Conservation (phyloP, 2,113 vertebrate genomes). For the Rhodinocichla rosea region DNA sequence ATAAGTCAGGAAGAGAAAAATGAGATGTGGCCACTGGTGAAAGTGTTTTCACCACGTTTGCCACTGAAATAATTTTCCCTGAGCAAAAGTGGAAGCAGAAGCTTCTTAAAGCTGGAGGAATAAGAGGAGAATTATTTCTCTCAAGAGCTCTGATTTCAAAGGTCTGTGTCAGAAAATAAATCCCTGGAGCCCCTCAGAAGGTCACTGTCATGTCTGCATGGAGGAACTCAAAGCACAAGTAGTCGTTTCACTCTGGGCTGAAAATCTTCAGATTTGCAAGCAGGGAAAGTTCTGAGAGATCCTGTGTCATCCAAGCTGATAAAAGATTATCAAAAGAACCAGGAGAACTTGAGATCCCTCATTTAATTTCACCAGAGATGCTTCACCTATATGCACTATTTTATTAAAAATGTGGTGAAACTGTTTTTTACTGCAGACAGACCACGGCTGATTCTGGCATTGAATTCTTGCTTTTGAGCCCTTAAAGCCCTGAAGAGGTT, state of each 20-base stretch:
- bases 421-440: not conserved
- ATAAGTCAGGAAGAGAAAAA: not conserved
- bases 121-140: not conserved
- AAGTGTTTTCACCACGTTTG: not conserved
- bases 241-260: not conserved
- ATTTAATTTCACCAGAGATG: constrained; percentile 13
- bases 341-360: constrained; percentile 21
- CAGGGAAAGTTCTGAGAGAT: constrained; percentile 31
- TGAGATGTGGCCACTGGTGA: accelerated
- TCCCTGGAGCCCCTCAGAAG: not conserved
- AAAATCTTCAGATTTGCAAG: constrained; percentile 23
- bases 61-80: not conserved
- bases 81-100: not conserved
- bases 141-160: constrained; percentile 11
- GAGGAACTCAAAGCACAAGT: not conserved
- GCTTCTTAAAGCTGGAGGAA: not conserved
- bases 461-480: not conserved
- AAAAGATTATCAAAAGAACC: constrained; percentile 39
- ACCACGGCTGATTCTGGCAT: not conserved
- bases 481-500: not conserved
- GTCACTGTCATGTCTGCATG: constrained; percentile 27
- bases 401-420: not conserved
- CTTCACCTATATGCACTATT: not conserved
- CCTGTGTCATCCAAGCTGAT: not conserved
- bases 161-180: constrained; percentile 1